Evolutionary conservation across 2,797 vertebrate species (phyloP).

Genomic region (Enteromius afrohamiltoni): DNA sequence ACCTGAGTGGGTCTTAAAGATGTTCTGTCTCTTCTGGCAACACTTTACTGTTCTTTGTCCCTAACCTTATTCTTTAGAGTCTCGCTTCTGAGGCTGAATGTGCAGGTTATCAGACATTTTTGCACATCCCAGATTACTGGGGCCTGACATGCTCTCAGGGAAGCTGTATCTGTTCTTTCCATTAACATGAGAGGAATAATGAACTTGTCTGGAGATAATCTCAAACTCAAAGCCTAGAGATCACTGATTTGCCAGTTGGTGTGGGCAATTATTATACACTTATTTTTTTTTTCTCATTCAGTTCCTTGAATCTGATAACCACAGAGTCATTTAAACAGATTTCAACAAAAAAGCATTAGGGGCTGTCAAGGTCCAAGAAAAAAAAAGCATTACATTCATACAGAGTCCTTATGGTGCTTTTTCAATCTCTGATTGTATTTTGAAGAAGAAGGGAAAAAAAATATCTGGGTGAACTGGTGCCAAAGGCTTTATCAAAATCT

Average conservation of each 20-base stretch:
- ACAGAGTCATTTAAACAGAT: neutral
- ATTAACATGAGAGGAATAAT: slow-evolving; percentile 42
- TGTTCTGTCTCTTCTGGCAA: slow-evolving; percentile 18
- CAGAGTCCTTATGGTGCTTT: neutral
- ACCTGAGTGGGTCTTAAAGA: slow-evolving; percentile 37
- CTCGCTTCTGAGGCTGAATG: neutral
- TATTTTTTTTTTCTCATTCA: neutral
- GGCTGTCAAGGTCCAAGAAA: neutral
- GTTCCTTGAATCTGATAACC: neutral
- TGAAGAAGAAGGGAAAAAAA: neutral
- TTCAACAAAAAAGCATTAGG: neutral
- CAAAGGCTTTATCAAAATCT: neutral
- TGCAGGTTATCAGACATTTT: slow-evolving; percentile 22
- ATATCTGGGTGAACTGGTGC: neutral
- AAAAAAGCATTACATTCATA: neutral
- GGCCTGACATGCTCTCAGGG: slow-evolving; percentile 35
- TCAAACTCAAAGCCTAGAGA: neutral
- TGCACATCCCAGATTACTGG: slow-evolving; percentile 2
- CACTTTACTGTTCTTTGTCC: neutral
- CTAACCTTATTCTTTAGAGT: neutral
- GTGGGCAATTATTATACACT: slow-evolving; percentile 6
- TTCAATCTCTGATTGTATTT: slow-evolving; percentile 11
- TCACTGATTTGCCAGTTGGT: neutral
- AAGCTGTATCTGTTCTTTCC: slow-evolving; percentile 36
- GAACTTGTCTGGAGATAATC: slow-evolving; percentile 40